phyloP scores from a whole-genome alignment of 2,797 vertebrate species.

The Cephalopachus bancanus region DNA sequence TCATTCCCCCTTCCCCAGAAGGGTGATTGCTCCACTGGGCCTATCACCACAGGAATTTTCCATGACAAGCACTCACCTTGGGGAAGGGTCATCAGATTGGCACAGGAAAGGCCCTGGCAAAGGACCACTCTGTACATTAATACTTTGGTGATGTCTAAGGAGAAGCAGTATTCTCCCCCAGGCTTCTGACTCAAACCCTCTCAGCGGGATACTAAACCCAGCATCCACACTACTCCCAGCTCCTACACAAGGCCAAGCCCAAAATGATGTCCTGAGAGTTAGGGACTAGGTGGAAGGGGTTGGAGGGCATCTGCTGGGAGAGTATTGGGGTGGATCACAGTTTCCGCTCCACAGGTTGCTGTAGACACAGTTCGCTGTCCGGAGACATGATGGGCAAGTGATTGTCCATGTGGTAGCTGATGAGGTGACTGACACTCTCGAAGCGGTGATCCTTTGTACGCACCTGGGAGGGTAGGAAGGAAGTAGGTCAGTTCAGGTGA shows the following conservation, averaged over 20 bases:
- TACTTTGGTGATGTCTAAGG: conserved; percentile 81
- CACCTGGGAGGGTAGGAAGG: conserved; percentile 89
- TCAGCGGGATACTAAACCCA: conserved; percentile 23
- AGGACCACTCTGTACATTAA: conserved; percentile 73
- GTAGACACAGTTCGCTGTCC: conserved; percentile 97
- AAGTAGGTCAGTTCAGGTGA: background rate
- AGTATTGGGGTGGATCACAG: conserved; percentile 87
- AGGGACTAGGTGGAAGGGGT: background rate
- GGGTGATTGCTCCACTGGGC: conserved; percentile 20
- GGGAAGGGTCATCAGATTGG: conserved; percentile 69
- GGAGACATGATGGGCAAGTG: conserved; percentile 98
- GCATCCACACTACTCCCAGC: conserved; percentile 21
- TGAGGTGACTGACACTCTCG: conserved; percentile 98
- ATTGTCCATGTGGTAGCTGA: conserved; percentile 99
- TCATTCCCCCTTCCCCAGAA: conserved; percentile 57
- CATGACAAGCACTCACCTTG: conserved; percentile 16
- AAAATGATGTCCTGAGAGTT: conserved; percentile 64
- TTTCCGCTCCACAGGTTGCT: conserved; percentile 97
- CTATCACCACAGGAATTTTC: conserved; percentile 12
- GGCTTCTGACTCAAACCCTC: conserved; percentile 66
- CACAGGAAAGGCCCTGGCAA: conserved; percentile 70
- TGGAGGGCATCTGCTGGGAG: background rate
- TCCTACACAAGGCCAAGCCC: conserved; percentile 45
- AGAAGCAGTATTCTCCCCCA: conserved; percentile 65
- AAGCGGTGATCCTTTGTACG: conserved; percentile 98